Evolutionary conservation across 2,888 invertebrate species (phyloP).

Genomic region (Metallyticus violacea): DNA sequence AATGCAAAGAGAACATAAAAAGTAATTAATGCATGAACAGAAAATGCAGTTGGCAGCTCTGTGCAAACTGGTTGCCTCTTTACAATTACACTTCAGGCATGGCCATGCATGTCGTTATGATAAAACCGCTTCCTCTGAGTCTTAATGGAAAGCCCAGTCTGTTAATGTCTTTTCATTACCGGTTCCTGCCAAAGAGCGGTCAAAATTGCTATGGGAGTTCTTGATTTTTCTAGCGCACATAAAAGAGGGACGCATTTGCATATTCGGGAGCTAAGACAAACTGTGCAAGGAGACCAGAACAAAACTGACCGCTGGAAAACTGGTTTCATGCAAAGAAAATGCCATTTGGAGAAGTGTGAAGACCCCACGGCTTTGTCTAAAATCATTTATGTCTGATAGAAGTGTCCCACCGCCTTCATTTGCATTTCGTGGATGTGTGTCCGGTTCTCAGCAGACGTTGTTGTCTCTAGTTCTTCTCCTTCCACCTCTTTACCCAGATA

Average conservation of each 20-base stretch:
- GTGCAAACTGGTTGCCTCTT: neutral
- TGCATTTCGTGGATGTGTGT: neutral
- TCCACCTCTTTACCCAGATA: neutral
- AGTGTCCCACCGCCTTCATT: neutral
- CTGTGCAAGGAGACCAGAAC: neutral
- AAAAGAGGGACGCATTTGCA: neutral
- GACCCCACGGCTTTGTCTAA: neutral
- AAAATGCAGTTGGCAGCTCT: neutral
- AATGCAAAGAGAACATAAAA: neutral
- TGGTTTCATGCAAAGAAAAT: no score
- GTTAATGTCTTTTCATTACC: conserved; percentile 5
- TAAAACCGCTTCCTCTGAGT: neutral
- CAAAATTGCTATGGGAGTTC: neutral
- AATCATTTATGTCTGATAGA: neutral
- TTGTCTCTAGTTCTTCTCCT: neutral
- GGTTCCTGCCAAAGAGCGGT: neutral
- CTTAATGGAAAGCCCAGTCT: neutral
- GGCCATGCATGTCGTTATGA: no score
- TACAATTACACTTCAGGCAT: neutral
- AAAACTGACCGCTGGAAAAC: neutral
- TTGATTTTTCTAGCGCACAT: neutral
- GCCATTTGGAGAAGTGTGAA: neutral
- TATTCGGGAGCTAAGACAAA: neutral
- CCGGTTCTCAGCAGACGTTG: neutral
- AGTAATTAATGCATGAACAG: neutral